Percentiles rank a stretch among this genome's conserved stretches.
Conservation (phyloP, 2,113 vertebrate species). For the Pygoscelis adeliae region DNA sequence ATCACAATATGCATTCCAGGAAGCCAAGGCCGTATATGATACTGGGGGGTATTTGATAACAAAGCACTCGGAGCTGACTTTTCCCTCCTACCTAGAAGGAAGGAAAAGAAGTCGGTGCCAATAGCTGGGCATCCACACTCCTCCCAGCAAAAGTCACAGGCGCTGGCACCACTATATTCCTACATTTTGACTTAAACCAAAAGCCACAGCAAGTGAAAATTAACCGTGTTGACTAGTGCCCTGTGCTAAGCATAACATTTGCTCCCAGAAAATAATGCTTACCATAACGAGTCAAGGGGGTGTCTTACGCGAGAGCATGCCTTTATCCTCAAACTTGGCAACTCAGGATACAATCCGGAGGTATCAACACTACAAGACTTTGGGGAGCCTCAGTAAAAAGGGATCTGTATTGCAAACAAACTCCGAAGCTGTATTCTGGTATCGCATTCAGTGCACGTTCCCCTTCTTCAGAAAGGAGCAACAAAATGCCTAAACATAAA, state of each 20-base stretch:
- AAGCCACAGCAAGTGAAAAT: neutral
- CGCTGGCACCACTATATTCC: fast-evolving
- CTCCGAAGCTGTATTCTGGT: neutral
- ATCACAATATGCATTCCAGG: fast-evolving
- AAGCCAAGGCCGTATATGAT: fast-evolving
- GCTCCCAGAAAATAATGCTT: neutral
- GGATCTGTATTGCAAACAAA: neutral
- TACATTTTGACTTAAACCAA: neutral
- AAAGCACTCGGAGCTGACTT: neutral
- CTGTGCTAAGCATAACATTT: neutral
- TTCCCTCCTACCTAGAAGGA: neutral
- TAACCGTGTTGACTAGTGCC: neutral
- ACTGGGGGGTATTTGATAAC: neutral
- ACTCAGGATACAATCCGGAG: neutral
- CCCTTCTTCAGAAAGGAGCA: neutral
- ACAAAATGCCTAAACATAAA: neutral
- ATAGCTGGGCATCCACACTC: fast-evolving
- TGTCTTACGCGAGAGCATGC: neutral
- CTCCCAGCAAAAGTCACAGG: too few species aligned
- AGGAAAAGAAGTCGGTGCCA: neutral
- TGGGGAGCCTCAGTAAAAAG: neutral
- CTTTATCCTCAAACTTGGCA: neutral
- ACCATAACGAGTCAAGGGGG: too few species aligned
- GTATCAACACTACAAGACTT: too few species aligned
- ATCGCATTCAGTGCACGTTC: neutral